Conservation (phyloP, 2,113 vertebrate genomes). For the Casuarius casuarius region DNA sequence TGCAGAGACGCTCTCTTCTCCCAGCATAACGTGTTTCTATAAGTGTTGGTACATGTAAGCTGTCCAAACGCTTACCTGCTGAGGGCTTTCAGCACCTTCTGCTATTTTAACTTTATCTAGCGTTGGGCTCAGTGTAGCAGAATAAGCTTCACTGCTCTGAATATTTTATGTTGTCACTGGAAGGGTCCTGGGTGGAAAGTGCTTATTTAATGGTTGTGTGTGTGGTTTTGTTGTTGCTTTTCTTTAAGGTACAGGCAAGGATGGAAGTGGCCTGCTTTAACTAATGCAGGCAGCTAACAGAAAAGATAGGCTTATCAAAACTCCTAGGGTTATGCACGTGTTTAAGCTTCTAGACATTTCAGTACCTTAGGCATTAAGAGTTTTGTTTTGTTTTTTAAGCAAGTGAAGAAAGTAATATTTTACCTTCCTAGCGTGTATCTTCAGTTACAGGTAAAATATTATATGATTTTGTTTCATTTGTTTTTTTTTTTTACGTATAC, state of each 20-base stretch:
- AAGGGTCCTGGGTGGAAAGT: not conserved
- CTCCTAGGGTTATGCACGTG: not conserved
- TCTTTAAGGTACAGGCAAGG: not conserved
- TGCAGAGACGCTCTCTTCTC: not conserved
- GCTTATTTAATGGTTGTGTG: not conserved
- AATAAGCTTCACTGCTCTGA: not conserved
- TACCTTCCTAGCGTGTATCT: not conserved
- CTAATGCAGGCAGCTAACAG: not conserved
- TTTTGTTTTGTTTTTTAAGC: not conserved
- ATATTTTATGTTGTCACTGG: not conserved
- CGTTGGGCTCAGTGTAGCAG: not conserved
- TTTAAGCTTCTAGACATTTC: not conserved
- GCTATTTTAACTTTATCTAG: not conserved
- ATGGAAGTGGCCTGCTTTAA: not conserved
- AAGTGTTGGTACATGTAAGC: not conserved
- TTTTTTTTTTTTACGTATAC: not conserved
- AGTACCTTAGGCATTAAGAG: not conserved
- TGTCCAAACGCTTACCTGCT: not conserved
- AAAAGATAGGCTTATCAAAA: not conserved
- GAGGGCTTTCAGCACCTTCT: not conserved
- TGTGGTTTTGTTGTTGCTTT: no score
- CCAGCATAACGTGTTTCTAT: not conserved
- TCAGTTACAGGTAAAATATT: not conserved
- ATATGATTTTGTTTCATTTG: not conserved
- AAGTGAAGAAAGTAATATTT: not conserved